phyloP scores from a whole-genome alignment of 2,797 vertebrate genomes.

The Perodicticus potto region DNA sequence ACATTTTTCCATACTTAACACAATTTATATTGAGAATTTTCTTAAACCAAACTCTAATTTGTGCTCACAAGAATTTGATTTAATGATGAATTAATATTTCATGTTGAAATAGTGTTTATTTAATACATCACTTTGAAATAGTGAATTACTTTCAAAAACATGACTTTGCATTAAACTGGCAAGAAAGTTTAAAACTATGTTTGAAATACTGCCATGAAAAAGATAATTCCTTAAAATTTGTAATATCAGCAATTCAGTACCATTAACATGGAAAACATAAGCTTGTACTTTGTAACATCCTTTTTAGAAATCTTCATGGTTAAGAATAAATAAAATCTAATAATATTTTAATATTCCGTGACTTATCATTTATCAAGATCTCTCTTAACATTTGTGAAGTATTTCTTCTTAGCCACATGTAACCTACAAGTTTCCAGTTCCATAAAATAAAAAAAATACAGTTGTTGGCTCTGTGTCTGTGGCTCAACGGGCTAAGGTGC shows the following conservation, averaged over 20 bases:
- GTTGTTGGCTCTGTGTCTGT: no score
- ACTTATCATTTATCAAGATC: not conserved
- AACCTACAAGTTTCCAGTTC: not conserved
- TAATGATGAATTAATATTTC: not conserved
- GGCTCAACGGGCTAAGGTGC: no score
- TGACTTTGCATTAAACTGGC: slow-evolving; percentile 6
- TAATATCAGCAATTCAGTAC: not conserved
- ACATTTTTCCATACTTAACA: not conserved
- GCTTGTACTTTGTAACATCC: not conserved
- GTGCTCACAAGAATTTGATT: not conserved
- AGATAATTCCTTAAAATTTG: not conserved
- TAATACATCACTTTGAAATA: not conserved
- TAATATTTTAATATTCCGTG: not conserved
- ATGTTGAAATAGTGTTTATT: not conserved
- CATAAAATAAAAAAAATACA: not conserved
- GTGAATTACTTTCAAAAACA: not conserved
- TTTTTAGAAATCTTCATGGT: not conserved
- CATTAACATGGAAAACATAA: not conserved
- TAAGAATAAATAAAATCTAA: not conserved
- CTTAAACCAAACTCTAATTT: not conserved
- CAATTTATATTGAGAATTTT: not conserved
- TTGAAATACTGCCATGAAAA: not conserved
- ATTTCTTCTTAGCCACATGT: not conserved
- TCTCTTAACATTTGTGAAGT: not conserved
- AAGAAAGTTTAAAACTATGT: not conserved